Evolutionary conservation across 2,888 invertebrate species (phyloP).

Genomic region (Podotricha telesiphe): DNA sequence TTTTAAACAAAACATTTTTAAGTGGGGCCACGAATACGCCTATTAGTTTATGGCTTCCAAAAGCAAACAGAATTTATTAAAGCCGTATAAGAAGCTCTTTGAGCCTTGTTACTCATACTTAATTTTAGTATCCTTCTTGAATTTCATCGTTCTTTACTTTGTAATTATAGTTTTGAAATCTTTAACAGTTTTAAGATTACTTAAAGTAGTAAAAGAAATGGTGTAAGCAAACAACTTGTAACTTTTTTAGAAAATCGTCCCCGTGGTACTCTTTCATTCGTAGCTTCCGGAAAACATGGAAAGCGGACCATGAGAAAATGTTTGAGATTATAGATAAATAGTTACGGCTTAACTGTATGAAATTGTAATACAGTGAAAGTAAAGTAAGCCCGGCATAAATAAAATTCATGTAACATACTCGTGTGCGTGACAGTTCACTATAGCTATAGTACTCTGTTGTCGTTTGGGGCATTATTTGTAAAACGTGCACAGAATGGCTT

Average conservation of each 20-base stretch:
- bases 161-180: neutral
- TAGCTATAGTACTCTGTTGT: slow-evolving; percentile 32
- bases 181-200: neutral
- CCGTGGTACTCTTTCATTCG: neutral
- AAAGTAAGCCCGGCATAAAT: slow-evolving; percentile 44
- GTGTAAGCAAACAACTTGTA: neutral
- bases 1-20: neutral
- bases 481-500: slow-evolving; percentile 41
- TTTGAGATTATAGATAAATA: slow-evolving; percentile 31
- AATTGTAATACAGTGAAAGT: slow-evolving; percentile 53
- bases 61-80: slow-evolving; percentile 20
- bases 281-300: slow-evolving; percentile 33
- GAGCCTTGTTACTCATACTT: slow-evolving; percentile 6
- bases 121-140: slow-evolving; percentile 12
- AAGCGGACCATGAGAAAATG: slow-evolving; percentile 35
- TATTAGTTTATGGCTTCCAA: slow-evolving; percentile 7
- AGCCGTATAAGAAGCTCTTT: slow-evolving; percentile 15
- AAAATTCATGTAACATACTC: slow-evolving; percentile 42
- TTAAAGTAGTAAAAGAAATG: neutral
- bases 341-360: slow-evolving; percentile 28
- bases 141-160: neutral
- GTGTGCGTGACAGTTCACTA: slow-evolving; percentile 49
- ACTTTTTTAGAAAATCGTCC: slow-evolving; percentile 10
- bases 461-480: slow-evolving; percentile 38
- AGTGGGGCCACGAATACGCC: neutral